Percentiles rank a stretch among this genome's conserved stretches.
Evolutionary conservation across 2,797 vertebrate species (phyloP).

Genomic region (Cyclopterus lumpus): DNA sequence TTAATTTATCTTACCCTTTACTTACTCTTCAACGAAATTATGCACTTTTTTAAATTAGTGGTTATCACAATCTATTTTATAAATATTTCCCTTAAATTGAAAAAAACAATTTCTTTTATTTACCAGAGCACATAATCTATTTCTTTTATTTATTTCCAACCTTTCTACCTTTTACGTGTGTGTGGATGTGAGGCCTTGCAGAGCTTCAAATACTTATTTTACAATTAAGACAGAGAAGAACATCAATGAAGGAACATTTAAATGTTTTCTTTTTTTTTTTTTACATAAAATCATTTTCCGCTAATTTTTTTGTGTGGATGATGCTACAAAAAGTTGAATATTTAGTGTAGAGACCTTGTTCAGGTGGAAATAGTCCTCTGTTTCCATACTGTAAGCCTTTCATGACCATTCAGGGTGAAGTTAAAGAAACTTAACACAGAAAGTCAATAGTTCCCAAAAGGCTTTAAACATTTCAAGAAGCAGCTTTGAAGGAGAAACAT

Average conservation of each 20-base stretch:
- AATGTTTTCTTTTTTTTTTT: neutral
- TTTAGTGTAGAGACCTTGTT: neutral
- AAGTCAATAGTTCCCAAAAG: neutral
- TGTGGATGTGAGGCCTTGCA: neutral
- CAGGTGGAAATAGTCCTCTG: neutral
- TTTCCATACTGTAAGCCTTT: neutral
- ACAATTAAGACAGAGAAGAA: neutral
- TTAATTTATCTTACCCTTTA: neutral
- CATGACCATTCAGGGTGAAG: conserved; percentile 15
- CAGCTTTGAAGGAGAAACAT: conserved; percentile 2
- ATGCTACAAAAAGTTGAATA: neutral
- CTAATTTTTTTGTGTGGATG: neutral
- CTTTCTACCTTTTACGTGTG: neutral
- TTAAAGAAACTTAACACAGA: conserved; percentile 4
- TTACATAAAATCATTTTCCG: neutral
- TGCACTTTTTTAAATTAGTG: neutral
- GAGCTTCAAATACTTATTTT: conserved; percentile 7
- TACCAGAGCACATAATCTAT: neutral
- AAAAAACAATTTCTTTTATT: neutral
- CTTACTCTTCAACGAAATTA: neutral
- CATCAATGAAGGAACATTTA: neutral
- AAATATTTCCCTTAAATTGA: neutral
- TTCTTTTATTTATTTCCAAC: neutral
- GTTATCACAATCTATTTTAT: neutral
- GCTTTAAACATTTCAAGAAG: conserved; percentile 1